Evolutionary conservation across 1,140 invertebrate species (phyloP).

Genomic region (Atta cephalotes): DNA sequence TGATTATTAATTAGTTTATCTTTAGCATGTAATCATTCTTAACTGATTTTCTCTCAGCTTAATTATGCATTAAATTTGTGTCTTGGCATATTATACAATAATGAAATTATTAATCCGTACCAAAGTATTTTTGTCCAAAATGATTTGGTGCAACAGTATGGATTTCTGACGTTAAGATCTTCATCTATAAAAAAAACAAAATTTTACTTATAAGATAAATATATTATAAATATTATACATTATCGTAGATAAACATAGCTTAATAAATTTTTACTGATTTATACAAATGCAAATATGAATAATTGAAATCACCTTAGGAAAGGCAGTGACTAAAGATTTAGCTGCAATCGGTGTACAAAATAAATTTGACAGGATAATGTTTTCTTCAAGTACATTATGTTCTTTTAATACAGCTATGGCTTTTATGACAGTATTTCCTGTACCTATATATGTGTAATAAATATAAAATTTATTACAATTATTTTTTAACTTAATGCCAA

Average conservation of each 20-base stretch:
- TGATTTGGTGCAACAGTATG: slow-evolving; percentile 98
- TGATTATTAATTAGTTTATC: slow-evolving; percentile 29
- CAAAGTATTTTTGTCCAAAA: slow-evolving; percentile 99
- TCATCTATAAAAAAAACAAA: slow-evolving; percentile 88
- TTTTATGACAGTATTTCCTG: slow-evolving; percentile 97
- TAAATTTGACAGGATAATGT: slow-evolving; percentile 98
- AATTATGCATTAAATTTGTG: slow-evolving; percentile 50
- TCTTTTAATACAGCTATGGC: slow-evolving; percentile 97
- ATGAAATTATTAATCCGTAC: slow-evolving; percentile 92
- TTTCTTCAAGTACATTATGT: slow-evolving; percentile 96
- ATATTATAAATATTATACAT: slow-evolving; percentile 3
- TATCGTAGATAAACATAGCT: not conserved
- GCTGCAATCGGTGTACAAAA: slow-evolving; percentile 98
- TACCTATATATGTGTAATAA: slow-evolving; percentile 84
- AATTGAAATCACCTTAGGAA: slow-evolving; percentile 89
- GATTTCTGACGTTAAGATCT: slow-evolving; percentile 97
- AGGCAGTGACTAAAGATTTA: slow-evolving; percentile 93
- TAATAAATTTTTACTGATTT: not conserved
- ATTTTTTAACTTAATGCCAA: not conserved
- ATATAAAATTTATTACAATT: slow-evolving; percentile 8
- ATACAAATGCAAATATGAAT: not conserved
- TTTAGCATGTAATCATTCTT: slow-evolving; percentile 62
- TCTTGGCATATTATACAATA: slow-evolving; percentile 60
- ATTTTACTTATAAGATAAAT: not conserved
- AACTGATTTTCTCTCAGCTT: slow-evolving; percentile 68